Base-by-base conservation (phyloP, 1,140 invertebrate species). In the Liolophura sinensis region DNA sequence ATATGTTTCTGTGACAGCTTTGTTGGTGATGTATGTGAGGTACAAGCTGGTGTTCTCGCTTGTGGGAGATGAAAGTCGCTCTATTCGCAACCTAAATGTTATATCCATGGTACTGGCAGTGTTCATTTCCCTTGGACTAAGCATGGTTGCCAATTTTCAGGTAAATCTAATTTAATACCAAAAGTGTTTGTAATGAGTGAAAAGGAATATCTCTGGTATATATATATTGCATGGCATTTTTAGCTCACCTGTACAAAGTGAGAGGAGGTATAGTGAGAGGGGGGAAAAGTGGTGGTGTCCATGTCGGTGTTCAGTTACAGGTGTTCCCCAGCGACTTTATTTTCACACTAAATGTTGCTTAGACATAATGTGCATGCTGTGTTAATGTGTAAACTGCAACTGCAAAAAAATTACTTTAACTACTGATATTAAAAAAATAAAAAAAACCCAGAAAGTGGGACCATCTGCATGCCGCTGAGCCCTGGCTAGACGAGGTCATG, bases 141-240 rank as follows among this genome's bases (percentile, higher is more conserved):
- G 84, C 24, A 64, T 84, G 11, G 85, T 86, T 11, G 85, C 84
- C 4, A 86, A 86, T 67, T 85, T 86, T 62, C 84, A 86, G 78
- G 83, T 84, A 70, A 60, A 57, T 47, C 3, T 7, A 11, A 50
- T 31, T n/a, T 27, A 15, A 25, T 47, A 20, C 55, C 14, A 24
- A 24, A 14, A 46, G 5, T 3, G n/a, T 46, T 9, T 15, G 27
- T 20, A 18, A 46, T 47, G 6, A 1, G 9, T 15, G 1, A 27
- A 47, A 18, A 40, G 1, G 1, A 60, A 46, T 60, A 18, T 40
- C 15, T 15, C 22, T 27, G 25, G 25, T 25, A 15, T 11, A 31
- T 25, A 60, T 14, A 12, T 60, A 11, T 16, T 11, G 14, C 22
- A 14, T 25, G 18, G 14, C 9, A 31, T 14, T 15, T 12, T 14